A percentile compares a stretch with the other conserved stretches of the same genome.
Evolutionary conservation across 1,140 invertebrate genomes (phyloP).

Genomic region (Saccostrea cuccullata): DNA sequence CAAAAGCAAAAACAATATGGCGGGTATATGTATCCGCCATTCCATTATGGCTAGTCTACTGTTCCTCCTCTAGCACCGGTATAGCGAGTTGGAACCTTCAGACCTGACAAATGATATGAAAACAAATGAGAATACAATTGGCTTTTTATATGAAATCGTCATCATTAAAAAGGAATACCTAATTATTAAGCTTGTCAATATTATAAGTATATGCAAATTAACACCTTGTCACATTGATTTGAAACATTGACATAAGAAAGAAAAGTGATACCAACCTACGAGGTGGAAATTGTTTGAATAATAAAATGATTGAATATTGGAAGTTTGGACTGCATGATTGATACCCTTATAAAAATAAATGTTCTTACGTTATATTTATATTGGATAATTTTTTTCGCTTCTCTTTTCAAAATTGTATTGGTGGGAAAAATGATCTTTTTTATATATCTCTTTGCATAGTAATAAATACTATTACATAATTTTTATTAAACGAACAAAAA

Average conservation of each 20-base stretch:
- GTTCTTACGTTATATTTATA: background rate
- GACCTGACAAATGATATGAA: background rate
- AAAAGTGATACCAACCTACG: background rate
- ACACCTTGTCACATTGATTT: background rate
- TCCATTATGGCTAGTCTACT: background rate
- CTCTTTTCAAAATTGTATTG: no score
- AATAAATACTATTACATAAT: no score
- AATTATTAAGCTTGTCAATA: slow-evolving; percentile 24
- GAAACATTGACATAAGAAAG: background rate
- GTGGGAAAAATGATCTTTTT: no score
- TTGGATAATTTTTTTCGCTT: no score
- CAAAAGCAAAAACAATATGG: slow-evolving; percentile 6
- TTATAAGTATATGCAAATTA: slow-evolving; percentile 6
- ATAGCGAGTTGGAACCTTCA: background rate
- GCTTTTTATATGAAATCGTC: slow-evolving; percentile 27
- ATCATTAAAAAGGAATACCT: slow-evolving; percentile 4
- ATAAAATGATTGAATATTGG: background rate
- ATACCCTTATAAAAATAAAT: background rate
- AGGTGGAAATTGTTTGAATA: background rate
- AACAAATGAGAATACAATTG: background rate
- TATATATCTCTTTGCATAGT: no score
- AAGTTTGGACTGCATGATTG: background rate
- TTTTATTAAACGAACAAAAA: no score
- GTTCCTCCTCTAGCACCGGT: background rate
- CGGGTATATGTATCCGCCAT: background rate